A percentile compares a stretch with the other conserved stretches of the same genome.
phyloP scores from a whole-genome alignment of 1,140 invertebrate species.

The Apis laboriosa region DNA sequence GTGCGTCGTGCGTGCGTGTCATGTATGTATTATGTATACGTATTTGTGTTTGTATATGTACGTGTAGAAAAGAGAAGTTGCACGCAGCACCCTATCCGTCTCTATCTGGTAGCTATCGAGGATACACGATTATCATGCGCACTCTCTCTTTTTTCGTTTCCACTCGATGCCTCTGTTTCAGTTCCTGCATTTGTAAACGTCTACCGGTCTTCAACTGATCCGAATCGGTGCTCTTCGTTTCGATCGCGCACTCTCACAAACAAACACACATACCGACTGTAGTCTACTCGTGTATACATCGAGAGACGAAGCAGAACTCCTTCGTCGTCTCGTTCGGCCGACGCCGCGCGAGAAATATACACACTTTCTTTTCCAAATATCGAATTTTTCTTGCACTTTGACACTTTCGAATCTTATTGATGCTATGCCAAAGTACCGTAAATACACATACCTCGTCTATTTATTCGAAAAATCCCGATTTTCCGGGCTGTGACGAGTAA shows the following conservation, averaged over 20 bases:
- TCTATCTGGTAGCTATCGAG: conserved; percentile 44
- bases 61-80: conserved; percentile 13
- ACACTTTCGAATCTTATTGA: not conserved
- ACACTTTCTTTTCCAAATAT: conserved; percentile 50
- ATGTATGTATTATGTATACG: not conserved
- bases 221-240: conserved; percentile 36
- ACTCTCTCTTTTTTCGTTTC: conserved; percentile 47
- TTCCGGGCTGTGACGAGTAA: conserved; percentile 46
- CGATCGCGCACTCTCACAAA: conserved; percentile 41
- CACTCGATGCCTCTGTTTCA: conserved; percentile 34
- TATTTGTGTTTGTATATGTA: not conserved
- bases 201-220: conserved; percentile 35
- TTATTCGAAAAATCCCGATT: conserved; percentile 6
- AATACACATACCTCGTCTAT: not conserved
- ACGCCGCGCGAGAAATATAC: conserved; percentile 52
- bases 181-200: conserved; percentile 8
- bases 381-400: not conserved
- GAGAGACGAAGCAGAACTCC: conserved; percentile 39
- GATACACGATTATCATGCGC: conserved; percentile 43
- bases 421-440: not conserved
- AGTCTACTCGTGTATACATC: conserved; percentile 29
- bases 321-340: conserved; percentile 55
- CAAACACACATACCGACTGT: conserved; percentile 10
- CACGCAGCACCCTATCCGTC: conserved; percentile 46
- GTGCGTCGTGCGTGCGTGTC: not conserved